These are phyloP conservation scores for Solea solea DNA, from an alignment of 2,113 vertebrate genomes.

Conservation along the genomic window DNA sequence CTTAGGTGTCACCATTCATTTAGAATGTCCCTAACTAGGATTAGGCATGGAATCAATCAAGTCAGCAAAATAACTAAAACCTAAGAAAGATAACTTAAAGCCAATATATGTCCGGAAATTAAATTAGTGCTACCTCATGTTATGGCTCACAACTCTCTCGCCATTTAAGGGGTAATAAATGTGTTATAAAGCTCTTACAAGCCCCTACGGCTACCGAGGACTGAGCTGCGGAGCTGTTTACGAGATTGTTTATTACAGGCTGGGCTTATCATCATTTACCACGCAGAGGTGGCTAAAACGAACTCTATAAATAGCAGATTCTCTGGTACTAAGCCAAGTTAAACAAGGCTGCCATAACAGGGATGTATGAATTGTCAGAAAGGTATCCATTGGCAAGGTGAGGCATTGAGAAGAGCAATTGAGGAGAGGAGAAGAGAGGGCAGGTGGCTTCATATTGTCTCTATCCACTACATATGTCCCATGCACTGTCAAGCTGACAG, in stretches of 20 bases:
- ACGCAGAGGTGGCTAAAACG: constrained; percentile 63
- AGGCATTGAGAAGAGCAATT: constrained; percentile 24
- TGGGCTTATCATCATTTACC: constrained; percentile 76
- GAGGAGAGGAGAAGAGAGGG: constrained; percentile 16
- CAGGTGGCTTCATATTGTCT: constrained; percentile 61
- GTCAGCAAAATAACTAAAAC: constrained; percentile 63
- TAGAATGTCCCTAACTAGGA: constrained; percentile 19
- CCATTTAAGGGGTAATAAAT: constrained; percentile 81
- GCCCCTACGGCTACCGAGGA: constrained; percentile 70
- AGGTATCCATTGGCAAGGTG: constrained; percentile 49
- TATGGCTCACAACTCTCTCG: constrained; percentile 64
- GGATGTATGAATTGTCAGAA: constrained; percentile 41
- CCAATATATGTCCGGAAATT: constrained; percentile 70
- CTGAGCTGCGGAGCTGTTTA: constrained; percentile 78
- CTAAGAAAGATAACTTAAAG: constrained; percentile 59
- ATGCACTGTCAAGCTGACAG: constrained; percentile 62
- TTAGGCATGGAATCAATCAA: constrained; percentile 52
- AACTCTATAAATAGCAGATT: constrained; percentile 65
- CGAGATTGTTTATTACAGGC: constrained; percentile 80
- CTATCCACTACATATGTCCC: constrained; percentile 62
- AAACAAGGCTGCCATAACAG: constrained; percentile 26
- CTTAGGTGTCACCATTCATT: constrained; percentile 50
- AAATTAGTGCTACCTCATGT: constrained; percentile 70
- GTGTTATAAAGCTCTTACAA: constrained; percentile 81
- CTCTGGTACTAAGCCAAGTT: constrained; percentile 47